Conservation (phyloP, 1,140 invertebrate genomes). For the Drosophila setifemur region DNA sequence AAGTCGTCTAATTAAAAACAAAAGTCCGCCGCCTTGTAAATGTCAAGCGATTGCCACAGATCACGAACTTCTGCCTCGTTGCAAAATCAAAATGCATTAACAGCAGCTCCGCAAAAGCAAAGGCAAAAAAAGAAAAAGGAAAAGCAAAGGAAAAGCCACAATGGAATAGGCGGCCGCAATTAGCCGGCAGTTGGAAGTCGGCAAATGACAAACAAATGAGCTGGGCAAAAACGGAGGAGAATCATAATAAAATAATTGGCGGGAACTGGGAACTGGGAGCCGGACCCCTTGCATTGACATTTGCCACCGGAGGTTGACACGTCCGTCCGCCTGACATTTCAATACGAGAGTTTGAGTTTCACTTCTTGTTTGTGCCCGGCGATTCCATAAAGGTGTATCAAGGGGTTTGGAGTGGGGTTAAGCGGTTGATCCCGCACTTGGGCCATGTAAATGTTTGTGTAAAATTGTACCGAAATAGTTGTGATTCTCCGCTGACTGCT, state of each 20-base stretch:
- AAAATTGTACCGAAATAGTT: constrained; percentile 24
- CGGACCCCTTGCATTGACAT: constrained; percentile 64
- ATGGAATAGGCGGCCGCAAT: constrained; percentile 52
- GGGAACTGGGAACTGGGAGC: constrained; percentile 39
- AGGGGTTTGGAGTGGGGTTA: constrained; percentile 20
- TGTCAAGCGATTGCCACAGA: constrained; percentile 70
- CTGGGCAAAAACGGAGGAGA: constrained; percentile 4
- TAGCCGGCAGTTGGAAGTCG: constrained; percentile 22
- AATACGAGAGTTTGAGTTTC: constrained; percentile 59
- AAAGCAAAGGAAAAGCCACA: constrained; percentile 30
- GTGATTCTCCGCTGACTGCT: neutral
- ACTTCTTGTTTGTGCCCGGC: constrained; percentile 30
- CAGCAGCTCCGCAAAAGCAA: constrained; percentile 1
- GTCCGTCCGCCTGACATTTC: constrained; percentile 58
- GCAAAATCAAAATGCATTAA: constrained; percentile 78
- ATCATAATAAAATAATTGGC: constrained; percentile 70
- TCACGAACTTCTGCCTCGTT: constrained; percentile 63
- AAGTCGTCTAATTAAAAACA: constrained; percentile 72
- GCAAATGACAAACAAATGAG: constrained; percentile 44
- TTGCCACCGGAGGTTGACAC: constrained; percentile 44
- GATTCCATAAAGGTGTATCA: constrained; percentile 18
- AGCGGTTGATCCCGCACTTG: constrained; percentile 9
- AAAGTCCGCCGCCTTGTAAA: constrained; percentile 76
- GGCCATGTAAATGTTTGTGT: constrained; percentile 32
- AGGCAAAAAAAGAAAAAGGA: constrained; percentile 30